These are phyloP conservation scores for Sebastes hubbsi DNA, from an alignment of 2,797 vertebrate genomes.

Conservation along the genomic window DNA sequence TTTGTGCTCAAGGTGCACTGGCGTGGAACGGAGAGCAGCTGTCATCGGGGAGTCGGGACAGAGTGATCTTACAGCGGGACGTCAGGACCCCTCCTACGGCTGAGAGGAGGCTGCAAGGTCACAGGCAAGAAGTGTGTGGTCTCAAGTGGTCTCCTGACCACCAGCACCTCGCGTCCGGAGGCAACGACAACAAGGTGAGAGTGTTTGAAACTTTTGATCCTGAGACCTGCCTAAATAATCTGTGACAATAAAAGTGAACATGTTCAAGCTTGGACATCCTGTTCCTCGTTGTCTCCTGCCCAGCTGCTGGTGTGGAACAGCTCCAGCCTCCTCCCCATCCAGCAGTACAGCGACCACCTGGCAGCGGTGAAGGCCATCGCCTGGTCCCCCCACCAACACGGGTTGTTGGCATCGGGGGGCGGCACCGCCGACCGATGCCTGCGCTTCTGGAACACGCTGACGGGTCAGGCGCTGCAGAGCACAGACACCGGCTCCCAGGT, in stretches of 20 bases:
- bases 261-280: background rate
- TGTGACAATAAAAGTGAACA: background rate
- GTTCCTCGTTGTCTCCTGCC: background rate
- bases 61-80: slow-evolving; percentile 86
- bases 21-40: slow-evolving; percentile 89
- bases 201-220: background rate
- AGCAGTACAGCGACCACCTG: slow-evolving; percentile 88
- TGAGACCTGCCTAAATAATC: no score
- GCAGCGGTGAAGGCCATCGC: slow-evolving; percentile 88
- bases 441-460: slow-evolving; percentile 89
- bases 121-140: slow-evolving; percentile 87
- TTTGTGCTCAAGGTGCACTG: slow-evolving; percentile 78
- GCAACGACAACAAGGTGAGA: slow-evolving; percentile 88
- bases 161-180: slow-evolving; percentile 87
- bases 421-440: slow-evolving; percentile 88
- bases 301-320: slow-evolving; percentile 88
- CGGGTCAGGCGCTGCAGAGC: slow-evolving; percentile 87
- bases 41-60: slow-evolving; percentile 86
- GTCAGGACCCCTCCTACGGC: slow-evolving; percentile 80
- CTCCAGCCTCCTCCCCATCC: slow-evolving; percentile 85
- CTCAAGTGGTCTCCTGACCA: slow-evolving; percentile 89
- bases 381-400: slow-evolving; percentile 89
- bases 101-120: slow-evolving; percentile 86
- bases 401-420: slow-evolving; percentile 85
- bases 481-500: slow-evolving; percentile 88